These are phyloP conservation scores for Oligia latruncula DNA, from an alignment of 2,888 invertebrate genomes.

Conservation along the genomic window DNA sequence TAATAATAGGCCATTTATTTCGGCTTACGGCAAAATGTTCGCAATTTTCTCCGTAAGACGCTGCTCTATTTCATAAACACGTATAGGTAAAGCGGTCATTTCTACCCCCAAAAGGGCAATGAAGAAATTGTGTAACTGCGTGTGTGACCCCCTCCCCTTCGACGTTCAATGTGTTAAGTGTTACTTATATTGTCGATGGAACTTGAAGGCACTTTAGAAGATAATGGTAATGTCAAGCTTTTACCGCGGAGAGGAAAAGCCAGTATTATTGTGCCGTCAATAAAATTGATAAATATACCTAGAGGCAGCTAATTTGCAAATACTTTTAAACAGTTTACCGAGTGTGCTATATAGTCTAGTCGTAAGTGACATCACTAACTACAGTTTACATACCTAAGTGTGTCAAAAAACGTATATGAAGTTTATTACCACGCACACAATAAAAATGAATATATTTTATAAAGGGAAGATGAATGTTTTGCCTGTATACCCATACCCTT, in stretches of 20 bases:
- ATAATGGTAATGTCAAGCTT: slow-evolving; percentile 12
- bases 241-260: background rate
- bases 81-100: slow-evolving; percentile 51
- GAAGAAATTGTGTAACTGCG: slow-evolving; percentile 56
- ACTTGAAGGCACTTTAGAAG: slow-evolving; percentile 37
- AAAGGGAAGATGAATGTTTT: background rate
- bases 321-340: background rate
- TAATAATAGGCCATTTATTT: slow-evolving; percentile 53
- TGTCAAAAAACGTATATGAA: no score
- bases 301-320: background rate
- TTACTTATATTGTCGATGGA: slow-evolving; percentile 24
- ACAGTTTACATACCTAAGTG: background rate
- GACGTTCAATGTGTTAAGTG: slow-evolving; percentile 41
- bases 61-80: slow-evolving; percentile 35
- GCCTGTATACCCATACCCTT: background rate
- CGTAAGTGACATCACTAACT: background rate
- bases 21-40: slow-evolving; percentile 35
- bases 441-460: background rate
- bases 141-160: slow-evolving; percentile 31
- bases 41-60: slow-evolving; percentile 48
- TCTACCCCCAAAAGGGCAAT: slow-evolving; percentile 46
- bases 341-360: background rate
- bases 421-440: no score
- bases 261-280: background rate
- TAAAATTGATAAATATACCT: background rate